Conservation (phyloP, 2,113 vertebrate species). For the Pangasianodon gigas region DNA sequence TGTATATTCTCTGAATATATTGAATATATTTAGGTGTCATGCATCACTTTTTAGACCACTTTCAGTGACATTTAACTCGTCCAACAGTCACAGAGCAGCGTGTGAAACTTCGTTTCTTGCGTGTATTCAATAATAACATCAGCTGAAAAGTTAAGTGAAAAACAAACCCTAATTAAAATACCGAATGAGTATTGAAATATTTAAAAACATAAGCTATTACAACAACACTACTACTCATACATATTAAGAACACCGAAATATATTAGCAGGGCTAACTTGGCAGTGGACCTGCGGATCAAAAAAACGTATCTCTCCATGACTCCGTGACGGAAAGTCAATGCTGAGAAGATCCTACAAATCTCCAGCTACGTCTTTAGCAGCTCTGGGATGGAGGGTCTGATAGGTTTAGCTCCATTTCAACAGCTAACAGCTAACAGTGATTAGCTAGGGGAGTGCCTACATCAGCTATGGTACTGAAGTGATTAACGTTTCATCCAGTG, state of each 20-base stretch:
- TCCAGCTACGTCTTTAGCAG: background rate
- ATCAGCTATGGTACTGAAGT: constrained; percentile 37
- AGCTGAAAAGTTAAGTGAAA: background rate
- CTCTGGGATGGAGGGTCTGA: background rate
- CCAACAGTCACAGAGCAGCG: constrained; percentile 22
- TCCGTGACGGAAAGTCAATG: background rate
- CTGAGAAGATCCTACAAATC: constrained; percentile 2
- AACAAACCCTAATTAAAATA: background rate
- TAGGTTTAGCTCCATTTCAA: constrained; percentile 2
- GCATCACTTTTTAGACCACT: constrained; percentile 19
- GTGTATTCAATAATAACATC: background rate
- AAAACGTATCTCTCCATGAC: background rate
- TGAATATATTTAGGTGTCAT: constrained; percentile 29
- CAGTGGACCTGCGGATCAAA: constrained; percentile 36
- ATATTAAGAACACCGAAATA: constrained; percentile 19
- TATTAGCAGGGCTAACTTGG: constrained; percentile 41
- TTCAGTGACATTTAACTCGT: background rate
- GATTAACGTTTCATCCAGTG: constrained; percentile 36
- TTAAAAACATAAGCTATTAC: background rate
- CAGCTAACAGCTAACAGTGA: constrained; percentile 34
- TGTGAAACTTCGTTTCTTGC: background rate
- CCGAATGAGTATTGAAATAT: background rate
- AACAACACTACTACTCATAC: constrained; percentile 13
- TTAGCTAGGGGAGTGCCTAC: constrained; percentile 38
- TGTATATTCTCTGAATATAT: background rate